Base-by-base conservation (phyloP, 1,140 invertebrate species). In the Fopius arisanus region DNA sequence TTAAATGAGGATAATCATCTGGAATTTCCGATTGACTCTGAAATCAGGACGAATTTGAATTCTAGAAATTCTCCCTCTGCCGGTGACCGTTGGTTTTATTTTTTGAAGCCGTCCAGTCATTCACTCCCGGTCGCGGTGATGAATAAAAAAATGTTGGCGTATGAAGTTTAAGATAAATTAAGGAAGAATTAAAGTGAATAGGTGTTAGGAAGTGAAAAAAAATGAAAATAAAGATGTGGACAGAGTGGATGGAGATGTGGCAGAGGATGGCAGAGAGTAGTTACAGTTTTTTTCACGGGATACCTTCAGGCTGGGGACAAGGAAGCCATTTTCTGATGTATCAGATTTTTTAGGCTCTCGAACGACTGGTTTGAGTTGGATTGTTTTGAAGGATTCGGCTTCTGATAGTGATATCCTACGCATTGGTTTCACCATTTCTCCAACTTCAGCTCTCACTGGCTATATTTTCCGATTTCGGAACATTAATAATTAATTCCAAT, bases 281-380 rank as follows among this genome's bases (percentile, higher is more conserved):
- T 67, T 74, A 62, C 40, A 73, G 76, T 72, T 78, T 72, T 77
- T 69, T 51, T 40, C 21, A 73, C 31, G 77, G 78, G 80, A 80
- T 87, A 88, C 86, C 86, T 87, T 88, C 19, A 88, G 76, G 28
- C 82, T 81, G 70, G 84, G 26, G 10, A 33, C 6, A 68, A 40
- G 51, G 77, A 54, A 75, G 77, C 83, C 84, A 79, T 87, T 87
- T 79, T 89, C 87, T 77, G 88, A 83, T 79, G 87, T 80, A 66
- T 86, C 85, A 77, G 83, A 84, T 74, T 82, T 83, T 84, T 81
- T 81, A 74, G 76, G 69, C 67, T 90, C 87, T 86, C 86, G 90
- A 70, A 82, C 41, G 73, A 91, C 90, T 19, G 90, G 91, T 84
- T 92, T 92, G 75, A 92, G 88, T 84, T 91, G 89, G 74, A 92